Conservation (phyloP, 1,140 invertebrate species). For the Steinernema khuongi region DNA sequence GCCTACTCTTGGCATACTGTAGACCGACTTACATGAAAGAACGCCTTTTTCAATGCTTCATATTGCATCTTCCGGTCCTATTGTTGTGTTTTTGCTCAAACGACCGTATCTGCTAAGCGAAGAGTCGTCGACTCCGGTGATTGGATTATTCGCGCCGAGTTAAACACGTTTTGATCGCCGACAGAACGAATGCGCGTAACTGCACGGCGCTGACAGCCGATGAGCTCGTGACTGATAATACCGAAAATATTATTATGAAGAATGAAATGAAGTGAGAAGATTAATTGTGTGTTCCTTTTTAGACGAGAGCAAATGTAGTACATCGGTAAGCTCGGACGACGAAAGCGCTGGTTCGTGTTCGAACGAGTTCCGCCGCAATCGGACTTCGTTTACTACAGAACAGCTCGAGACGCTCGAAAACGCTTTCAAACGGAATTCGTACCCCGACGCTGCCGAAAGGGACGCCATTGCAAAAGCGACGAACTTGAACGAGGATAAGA, state of each 20-base stretch:
- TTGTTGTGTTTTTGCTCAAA: conserved; percentile 13
- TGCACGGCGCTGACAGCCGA: not conserved
- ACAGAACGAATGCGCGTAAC: not conserved
- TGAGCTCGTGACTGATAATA: not conserved
- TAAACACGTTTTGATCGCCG: conserved; percentile 10
- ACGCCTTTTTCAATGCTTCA: too few species aligned
- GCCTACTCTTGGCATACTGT: conserved; percentile 1
- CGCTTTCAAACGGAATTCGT: conserved; percentile 65
- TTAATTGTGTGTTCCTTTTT: not conserved
- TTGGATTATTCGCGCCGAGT: conserved; percentile 9
- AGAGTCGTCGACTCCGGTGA: not conserved
- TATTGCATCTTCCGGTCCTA: not conserved
- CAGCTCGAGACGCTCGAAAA: conserved; percentile 98
- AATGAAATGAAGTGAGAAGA: not conserved
- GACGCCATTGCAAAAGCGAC: conserved; percentile 43
- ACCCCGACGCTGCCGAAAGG: conserved; percentile 48
- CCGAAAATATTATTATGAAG: not conserved
- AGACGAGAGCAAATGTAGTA: conserved; percentile 3
- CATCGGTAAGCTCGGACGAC: not conserved
- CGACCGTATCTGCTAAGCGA: conserved; percentile 12
- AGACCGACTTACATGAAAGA: not conserved
- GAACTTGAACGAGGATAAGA: conserved; percentile 47
- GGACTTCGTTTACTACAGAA: conserved; percentile 96
- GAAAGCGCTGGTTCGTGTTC: conserved; percentile 16
- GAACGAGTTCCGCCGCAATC: conserved; percentile 70